Evolutionary conservation across 1,140 invertebrate genomes (phyloP).

Genomic region (Caenorhabditis tropicalis): DNA sequence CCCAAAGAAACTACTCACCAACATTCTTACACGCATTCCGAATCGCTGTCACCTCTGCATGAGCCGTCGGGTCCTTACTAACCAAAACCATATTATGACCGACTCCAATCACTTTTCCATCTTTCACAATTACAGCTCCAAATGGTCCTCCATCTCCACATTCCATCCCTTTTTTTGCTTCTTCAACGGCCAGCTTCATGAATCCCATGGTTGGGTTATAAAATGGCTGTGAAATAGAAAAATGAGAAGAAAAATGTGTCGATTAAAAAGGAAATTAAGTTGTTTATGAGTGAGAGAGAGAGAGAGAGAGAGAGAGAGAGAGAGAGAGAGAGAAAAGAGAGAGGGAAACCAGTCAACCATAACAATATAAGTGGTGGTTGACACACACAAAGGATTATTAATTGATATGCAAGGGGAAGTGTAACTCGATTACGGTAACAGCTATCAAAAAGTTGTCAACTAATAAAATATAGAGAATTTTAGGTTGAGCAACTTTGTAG

Average conservation of each 20-base stretch:
- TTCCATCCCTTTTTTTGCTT: conserved; percentile 60
- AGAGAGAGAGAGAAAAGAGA: background rate
- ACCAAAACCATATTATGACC: conserved; percentile 67
- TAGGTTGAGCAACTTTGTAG: too few relatives aligned
- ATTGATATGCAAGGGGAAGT: background rate
- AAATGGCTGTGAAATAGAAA: too few relatives aligned
- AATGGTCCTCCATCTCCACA: conserved; percentile 63
- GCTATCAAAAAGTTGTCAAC: too few relatives aligned
- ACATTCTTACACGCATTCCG: conserved; percentile 61
- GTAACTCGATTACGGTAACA: too few relatives aligned
- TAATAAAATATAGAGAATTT: too few relatives aligned
- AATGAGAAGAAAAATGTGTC: background rate
- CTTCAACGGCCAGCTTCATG: conserved; percentile 63
- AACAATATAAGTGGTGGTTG: background rate
- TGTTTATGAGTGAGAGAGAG: background rate
- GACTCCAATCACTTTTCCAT: conserved; percentile 60
- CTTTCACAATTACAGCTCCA: conserved; percentile 66
- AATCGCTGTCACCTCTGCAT: conserved; percentile 67
- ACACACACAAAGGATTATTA: background rate
- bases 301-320: background rate
- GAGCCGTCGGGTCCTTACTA: conserved; percentile 66
- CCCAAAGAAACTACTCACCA: too few relatives aligned
- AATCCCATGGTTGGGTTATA: background rate
- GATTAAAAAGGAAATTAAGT: background rate
- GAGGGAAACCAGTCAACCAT: background rate